Evolutionary conservation across 1,140 invertebrate species (phyloP).

Genomic region (Trichomalopsis sarcophagae): DNA sequence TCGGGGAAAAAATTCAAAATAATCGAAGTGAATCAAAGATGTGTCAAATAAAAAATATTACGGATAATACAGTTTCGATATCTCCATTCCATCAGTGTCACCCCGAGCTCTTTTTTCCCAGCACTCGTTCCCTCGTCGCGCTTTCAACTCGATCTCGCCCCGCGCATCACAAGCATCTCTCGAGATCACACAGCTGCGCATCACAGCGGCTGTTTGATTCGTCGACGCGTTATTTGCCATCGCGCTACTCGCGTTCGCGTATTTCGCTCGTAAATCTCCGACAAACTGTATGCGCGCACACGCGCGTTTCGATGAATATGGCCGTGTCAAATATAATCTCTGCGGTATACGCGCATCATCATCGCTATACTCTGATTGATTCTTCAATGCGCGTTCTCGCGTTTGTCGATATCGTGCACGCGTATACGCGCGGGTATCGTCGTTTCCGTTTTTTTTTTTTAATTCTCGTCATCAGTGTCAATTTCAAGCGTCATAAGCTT

Average conservation of each 20-base stretch:
- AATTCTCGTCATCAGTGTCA: too few species aligned
- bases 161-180: not conserved
- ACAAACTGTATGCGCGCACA: too few species aligned
- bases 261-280: conserved; percentile 23
- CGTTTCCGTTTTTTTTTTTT: not conserved
- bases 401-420: not conserved
- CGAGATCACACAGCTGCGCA: not conserved
- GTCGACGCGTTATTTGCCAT: conserved; percentile 11
- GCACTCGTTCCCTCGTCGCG: not conserved
- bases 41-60: too few species aligned
- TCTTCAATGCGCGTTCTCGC: not conserved
- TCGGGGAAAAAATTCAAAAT: too few species aligned
- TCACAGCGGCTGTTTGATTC: conserved; percentile 1
- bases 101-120: not conserved
- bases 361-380: conserved; percentile 13
- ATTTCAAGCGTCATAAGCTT: not conserved
- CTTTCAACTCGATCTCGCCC: not conserved
- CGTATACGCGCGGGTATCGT: not conserved
- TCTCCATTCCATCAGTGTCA: too few species aligned
- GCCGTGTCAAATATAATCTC: conserved; percentile 28
- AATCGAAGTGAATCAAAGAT: too few species aligned
- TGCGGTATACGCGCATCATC: not conserved
- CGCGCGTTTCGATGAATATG: not conserved
- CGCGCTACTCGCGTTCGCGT: not conserved
- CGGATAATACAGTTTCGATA: too few species aligned